Percentiles rank a stretch among this genome's conserved stretches.
Evolutionary conservation across 2,888 invertebrate species (phyloP).

Genomic region (Parnassius mnemosyne): DNA sequence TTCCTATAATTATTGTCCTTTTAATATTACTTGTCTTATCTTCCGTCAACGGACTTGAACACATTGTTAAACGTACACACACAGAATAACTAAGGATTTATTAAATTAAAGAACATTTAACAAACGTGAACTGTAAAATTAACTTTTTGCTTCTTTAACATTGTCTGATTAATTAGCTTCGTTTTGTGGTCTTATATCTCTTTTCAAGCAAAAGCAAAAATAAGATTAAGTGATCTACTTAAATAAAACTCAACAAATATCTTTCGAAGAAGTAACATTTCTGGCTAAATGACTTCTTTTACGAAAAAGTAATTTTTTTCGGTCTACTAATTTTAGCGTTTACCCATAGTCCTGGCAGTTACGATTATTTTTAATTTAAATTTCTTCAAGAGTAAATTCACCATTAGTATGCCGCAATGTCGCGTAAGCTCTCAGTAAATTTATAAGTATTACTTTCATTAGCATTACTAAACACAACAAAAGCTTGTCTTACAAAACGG

Average conservation of each 20-base stretch:
- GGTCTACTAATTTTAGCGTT: too few relatives aligned
- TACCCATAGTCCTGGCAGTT: too few relatives aligned
- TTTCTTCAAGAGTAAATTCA: not conserved
- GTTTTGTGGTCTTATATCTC: not conserved
- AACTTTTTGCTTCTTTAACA: constrained; percentile 1
- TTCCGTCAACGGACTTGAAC: too few relatives aligned
- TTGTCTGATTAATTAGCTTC: constrained; percentile 1
- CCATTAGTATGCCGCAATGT: not conserved
- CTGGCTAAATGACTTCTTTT: constrained; percentile 2
- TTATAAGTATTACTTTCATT: constrained; percentile 31
- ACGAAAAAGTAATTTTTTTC: not conserved
- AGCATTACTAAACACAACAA: constrained; percentile 37
- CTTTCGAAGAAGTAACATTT: not conserved
- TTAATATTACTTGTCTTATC: too few relatives aligned
- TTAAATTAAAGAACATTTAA: too few relatives aligned
- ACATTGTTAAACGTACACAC: too few relatives aligned
- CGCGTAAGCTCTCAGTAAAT: constrained; percentile 9
- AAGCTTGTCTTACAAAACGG: constrained; percentile 37
- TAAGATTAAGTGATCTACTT: not conserved
- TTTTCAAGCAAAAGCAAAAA: not conserved
- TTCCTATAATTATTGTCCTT: too few relatives aligned
- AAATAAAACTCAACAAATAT: not conserved
- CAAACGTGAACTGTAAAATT: not conserved
- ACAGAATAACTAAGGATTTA: too few relatives aligned
- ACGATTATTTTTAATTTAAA: constrained; percentile 1